phyloP scores from a whole-genome alignment of 2,888 invertebrate species.

The Hyles lineata region DNA sequence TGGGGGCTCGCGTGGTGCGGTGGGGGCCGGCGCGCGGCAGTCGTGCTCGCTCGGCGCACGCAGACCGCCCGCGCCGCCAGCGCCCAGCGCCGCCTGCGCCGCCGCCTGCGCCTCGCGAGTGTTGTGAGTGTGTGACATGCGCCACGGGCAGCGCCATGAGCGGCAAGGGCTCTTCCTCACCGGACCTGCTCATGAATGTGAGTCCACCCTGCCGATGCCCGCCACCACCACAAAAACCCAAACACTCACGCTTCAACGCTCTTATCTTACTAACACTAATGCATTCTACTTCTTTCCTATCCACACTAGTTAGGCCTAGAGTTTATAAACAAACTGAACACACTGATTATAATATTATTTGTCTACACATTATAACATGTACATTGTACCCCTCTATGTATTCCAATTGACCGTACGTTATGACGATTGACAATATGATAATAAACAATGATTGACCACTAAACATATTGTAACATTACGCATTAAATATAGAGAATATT shows the following conservation, averaged over 20 bases:
- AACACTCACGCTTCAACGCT: constrained; percentile 38
- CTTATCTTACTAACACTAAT: constrained; percentile 35
- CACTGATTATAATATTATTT: neutral
- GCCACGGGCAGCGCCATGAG: constrained; percentile 74
- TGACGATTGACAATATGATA: neutral
- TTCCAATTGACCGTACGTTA: neutral
- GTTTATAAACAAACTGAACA: neutral
- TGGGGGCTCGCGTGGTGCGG: constrained; percentile 73
- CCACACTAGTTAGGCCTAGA: constrained; percentile 3
- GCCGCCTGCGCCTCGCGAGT: constrained; percentile 68
- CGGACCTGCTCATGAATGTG: constrained; percentile 85
- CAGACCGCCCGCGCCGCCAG: constrained; percentile 78
- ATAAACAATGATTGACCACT: neutral
- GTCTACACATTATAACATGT: neutral
- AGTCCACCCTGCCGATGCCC: constrained; percentile 54
- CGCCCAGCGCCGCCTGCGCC: constrained; percentile 49
- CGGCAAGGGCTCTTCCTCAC: constrained; percentile 81
- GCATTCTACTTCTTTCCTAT: constrained; percentile 5
- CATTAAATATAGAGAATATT: neutral
- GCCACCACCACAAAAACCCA: constrained; percentile 3
- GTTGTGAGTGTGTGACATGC: constrained; percentile 80
- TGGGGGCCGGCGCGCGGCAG: constrained; percentile 75
- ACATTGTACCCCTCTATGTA: neutral
- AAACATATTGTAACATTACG: neutral
- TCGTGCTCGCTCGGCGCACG: constrained; percentile 77